phyloP scores from a whole-genome alignment of 2,113 vertebrate species.

The Mormyrus lacerda region DNA sequence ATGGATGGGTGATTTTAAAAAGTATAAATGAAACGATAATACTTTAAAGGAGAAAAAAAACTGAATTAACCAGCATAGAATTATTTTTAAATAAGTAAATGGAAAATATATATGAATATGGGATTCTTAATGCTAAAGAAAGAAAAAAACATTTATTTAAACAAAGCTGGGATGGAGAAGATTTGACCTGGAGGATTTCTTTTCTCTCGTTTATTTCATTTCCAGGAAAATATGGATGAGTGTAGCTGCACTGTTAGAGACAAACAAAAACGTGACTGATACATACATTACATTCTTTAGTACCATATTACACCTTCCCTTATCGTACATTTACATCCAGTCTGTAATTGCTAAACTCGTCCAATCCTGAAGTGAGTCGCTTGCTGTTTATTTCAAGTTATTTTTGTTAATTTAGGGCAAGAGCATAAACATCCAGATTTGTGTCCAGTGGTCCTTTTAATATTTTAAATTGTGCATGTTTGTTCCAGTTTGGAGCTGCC shows the following conservation, averaged over 20 bases:
- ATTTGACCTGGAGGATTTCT: slow-evolving; percentile 24
- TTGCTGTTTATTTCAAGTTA: slow-evolving; percentile 57
- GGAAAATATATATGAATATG: slow-evolving; percentile 34
- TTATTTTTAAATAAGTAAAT: slow-evolving; percentile 67
- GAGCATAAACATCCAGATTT: slow-evolving; percentile 46
- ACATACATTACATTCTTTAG: slow-evolving; percentile 32
- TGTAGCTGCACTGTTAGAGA: slow-evolving; percentile 32
- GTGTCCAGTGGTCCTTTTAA: slow-evolving; percentile 53
- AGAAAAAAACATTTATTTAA: slow-evolving; percentile 37
- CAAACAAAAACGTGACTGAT: slow-evolving; percentile 29
- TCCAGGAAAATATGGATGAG: slow-evolving; percentile 12
- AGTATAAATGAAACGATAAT: slow-evolving; percentile 56
- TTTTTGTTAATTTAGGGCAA: slow-evolving; percentile 42
- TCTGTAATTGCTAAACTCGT: slow-evolving; percentile 29
- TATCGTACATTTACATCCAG: slow-evolving; percentile 10
- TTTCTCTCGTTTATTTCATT: slow-evolving; percentile 27
- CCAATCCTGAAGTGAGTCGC: slow-evolving; percentile 15
- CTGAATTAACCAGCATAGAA: slow-evolving; percentile 50
- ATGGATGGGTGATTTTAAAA: slow-evolving; percentile 53
- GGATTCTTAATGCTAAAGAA: slow-evolving; percentile 31
- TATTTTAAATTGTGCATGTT: slow-evolving; percentile 58
- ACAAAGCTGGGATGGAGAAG: slow-evolving; percentile 36
- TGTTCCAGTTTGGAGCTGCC: slow-evolving; percentile 69
- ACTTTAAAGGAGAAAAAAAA: slow-evolving; percentile 53
- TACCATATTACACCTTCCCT: slow-evolving; percentile 29